Conservation (phyloP, 2,888 invertebrate genomes). For the Osmoderma eremita region DNA sequence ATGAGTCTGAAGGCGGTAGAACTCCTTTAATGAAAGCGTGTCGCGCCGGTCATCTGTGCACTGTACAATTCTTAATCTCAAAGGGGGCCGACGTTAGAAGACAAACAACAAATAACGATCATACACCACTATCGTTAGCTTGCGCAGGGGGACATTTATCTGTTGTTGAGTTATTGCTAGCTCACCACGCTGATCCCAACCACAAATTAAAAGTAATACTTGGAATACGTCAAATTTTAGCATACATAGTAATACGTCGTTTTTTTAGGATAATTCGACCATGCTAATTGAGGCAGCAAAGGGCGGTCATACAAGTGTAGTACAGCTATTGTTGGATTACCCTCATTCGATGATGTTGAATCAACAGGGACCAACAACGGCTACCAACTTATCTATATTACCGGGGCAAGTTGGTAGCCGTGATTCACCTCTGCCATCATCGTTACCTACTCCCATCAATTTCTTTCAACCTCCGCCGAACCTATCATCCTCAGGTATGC, state of each 20-base stretch:
- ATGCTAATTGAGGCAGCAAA: constrained; percentile 99
- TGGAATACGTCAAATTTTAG: too few relatives aligned
- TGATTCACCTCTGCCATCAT: constrained; percentile 58
- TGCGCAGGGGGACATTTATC: constrained; percentile 96
- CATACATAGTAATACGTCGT: constrained; percentile 1
- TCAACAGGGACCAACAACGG: constrained; percentile 60
- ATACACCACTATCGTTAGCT: constrained; percentile 95
- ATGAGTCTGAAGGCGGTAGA: constrained; percentile 95
- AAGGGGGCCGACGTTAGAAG: constrained; percentile 88
- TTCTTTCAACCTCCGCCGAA: constrained; percentile 62
- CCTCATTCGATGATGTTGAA: constrained; percentile 85
- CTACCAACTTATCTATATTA: constrained; percentile 59
- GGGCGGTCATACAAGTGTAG: constrained; percentile 96
- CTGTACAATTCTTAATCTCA: constrained; percentile 93
- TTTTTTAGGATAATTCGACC: constrained; percentile 88
- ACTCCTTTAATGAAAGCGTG: constrained; percentile 99
- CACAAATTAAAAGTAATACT: constrained; percentile 91
- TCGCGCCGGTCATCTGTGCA: constrained; percentile 94
- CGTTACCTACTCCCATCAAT: constrained; percentile 55
- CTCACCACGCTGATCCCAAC: constrained; percentile 93
- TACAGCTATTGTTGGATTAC: constrained; percentile 93
- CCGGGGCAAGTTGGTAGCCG: constrained; percentile 60
- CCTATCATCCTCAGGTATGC: constrained; percentile 54
- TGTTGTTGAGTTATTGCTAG: constrained; percentile 91
- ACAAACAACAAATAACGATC: constrained; percentile 94